Base-by-base conservation (phyloP, 2,797 vertebrate species). In the Lutjanus argentimaculatus region DNA sequence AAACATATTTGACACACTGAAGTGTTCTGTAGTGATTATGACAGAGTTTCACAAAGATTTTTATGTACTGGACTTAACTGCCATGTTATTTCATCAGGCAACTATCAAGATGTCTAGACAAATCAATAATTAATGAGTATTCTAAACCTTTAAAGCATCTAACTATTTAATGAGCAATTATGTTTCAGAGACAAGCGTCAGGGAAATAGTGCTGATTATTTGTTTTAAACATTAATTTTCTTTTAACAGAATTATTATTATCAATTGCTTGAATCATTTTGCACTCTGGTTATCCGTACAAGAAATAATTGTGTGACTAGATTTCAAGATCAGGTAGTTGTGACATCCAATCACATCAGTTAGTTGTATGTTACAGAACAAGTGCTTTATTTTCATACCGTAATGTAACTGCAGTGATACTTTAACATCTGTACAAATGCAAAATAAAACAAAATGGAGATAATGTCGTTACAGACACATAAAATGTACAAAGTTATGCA, bases 351-450 rank as follows among this genome's bases (percentile, higher is more conserved):
- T 77, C 45, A 25, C 36, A 67, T 42, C 36, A 75, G 16, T 46
- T 66, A 25, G 14, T 72, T 77, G 73, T 84, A 73, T 87, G 83
- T 96, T 95, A 95, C 92, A 91, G 95, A 96, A 96, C 95, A 97
- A 99, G 97, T 99, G 97, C 97, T 99, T 99, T 99, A 99, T 99
- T 99, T 95, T 93, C 95, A 94, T 96, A 95, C 91, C 84, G 96
- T 98, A 98, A 94, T 97, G 97, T 96, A 97, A 97, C 96, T 97
- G 97, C 96, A 91, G 96, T 97, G 97, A 97, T 97, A 97, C 85
- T 97, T 96, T 97, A 97, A 98, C 97, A 97, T 98, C 98, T 99
- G 97, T 99, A 99, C 98, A 99, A 98, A 97, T 97, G 96, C 97
- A 97, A 92, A 66, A 93, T 77, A 90, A 91, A 92, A 86, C 84